Conservation (phyloP, 35 echinoderm and acorn worm genomes). For the Apostichopus californicus region DNA sequence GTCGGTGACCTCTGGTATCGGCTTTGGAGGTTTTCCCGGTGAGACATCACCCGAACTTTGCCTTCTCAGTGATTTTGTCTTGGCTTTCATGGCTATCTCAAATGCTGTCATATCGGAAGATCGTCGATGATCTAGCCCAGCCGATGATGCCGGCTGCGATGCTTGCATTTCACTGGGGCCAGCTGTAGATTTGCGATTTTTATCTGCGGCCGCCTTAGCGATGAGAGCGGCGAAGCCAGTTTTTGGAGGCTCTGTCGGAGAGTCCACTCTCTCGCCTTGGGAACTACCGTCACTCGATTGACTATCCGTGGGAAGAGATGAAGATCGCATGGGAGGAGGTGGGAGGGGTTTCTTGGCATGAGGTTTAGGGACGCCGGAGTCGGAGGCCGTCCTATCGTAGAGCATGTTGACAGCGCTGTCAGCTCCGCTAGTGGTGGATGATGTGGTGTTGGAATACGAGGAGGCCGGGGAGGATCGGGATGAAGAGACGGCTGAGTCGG, state of each 20-base stretch:
- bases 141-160: background rate
- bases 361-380: conserved; percentile 8
- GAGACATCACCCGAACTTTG: conserved; percentile 5
- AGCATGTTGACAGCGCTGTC: conserved; percentile 76
- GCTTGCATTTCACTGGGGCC: background rate
- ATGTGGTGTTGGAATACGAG: conserved; percentile 68
- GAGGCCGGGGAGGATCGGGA: conserved; percentile 74
- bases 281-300: background rate
- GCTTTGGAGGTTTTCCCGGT: background rate
- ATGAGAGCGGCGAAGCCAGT: conserved; percentile 57
- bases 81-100: conserved; percentile 77
- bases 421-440: conserved; percentile 61
- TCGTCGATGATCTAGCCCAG: background rate
- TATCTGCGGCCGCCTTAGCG: conserved; percentile 64
- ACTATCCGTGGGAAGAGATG: conserved; percentile 2
- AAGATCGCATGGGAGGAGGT: conserved; percentile 35
- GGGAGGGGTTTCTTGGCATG: conserved; percentile 13
- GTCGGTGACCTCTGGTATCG: conserved; percentile 18
- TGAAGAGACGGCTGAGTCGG: conserved; percentile 79
- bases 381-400: conserved; percentile 58
- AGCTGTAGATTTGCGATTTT: conserved; percentile 1
- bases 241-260: conserved; percentile 19
- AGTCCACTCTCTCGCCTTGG: conserved; percentile 28
- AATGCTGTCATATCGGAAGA: conserved; percentile 50
- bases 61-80: conserved; percentile 35